Evolutionary conservation across 2,113 vertebrate species (phyloP), one percentile per base, ranked within the genome.

Genomic region (Oceanodroma tethys): DNA sequence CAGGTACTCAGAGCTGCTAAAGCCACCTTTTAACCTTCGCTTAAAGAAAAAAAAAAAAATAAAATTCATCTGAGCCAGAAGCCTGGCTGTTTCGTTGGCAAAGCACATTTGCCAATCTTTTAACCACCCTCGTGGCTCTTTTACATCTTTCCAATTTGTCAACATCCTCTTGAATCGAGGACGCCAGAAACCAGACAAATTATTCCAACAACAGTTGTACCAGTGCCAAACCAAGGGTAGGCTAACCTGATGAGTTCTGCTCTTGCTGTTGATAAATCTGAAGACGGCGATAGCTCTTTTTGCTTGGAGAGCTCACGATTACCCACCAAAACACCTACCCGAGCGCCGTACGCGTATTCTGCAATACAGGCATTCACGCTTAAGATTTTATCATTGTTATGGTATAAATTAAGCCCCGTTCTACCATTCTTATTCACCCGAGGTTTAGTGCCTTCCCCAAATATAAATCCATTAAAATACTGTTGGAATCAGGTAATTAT

Each of bases 41-140:
- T 38, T 56, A 22, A 56, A 42, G 34, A 6, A 27, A 20, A 47
- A 73, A n/a, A 59, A 32, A 13, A 21, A 14, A 26, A 9, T 2
- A 27, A 45, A 16, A 80, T 3, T 2, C 3, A 66, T 1, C 25
- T 0, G 13, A 93, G 97, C 93, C 96, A 94, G 87, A 34, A 89
- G 90, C 56, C 73, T 55, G 88, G 84, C 89, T 94, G 88, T 48
- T 89, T 73, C 68, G 4, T 34, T 91, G 94, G 93, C 95, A 60
- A 21, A 58, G 58, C 7, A 2, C 12, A 3, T 40, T 50, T 88
- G 95, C 96, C 97, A 95, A 95, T 93, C 93, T 34, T 16, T 74
- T 72, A 90, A 81, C 90, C 93, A 90, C 62, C 92, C 93, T 95
- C 25, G 67, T 90, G 93, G 92, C 96, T 96, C 82, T 80, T 92